Conservation (phyloP, 2,888 invertebrate genomes). For the Drosophila cyrtoloma region DNA sequence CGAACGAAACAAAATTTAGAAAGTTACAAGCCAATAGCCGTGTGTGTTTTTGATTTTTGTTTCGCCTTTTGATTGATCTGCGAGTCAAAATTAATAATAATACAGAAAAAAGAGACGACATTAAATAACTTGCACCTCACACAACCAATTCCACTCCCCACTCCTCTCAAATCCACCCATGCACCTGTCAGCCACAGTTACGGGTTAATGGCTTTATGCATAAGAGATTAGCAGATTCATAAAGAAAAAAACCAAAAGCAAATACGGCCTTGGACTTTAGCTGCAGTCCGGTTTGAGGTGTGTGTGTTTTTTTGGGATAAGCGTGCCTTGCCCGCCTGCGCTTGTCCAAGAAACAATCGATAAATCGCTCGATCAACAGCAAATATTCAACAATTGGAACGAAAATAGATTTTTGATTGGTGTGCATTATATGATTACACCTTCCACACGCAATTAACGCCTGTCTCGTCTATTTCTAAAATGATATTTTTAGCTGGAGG, state of each 20-base stretch:
- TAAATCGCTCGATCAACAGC: slow-evolving; percentile 4
- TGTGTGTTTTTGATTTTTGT: not conserved
- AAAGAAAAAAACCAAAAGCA: not conserved
- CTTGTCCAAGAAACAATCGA: not conserved
- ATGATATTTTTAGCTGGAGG: not conserved
- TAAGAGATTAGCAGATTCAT: not conserved
- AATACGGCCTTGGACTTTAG: slow-evolving; percentile 30
- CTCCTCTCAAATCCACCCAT: not conserved
- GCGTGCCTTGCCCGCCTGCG: not conserved
- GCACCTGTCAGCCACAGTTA: not conserved
- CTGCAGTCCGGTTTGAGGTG: slow-evolving; percentile 10
- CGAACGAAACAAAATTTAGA: slow-evolving; percentile 2
- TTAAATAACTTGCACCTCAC: not conserved
- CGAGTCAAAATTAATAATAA: not conserved
- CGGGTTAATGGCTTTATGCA: slow-evolving; percentile 8
- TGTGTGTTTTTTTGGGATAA: not conserved
- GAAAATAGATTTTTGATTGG: slow-evolving; percentile 51
- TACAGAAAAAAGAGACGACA: not conserved
- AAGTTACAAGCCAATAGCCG: slow-evolving; percentile 1
- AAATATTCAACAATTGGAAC: slow-evolving; percentile 24
- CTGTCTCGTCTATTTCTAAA: slow-evolving; percentile 58
- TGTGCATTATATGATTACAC: slow-evolving; percentile 36
- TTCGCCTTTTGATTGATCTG: slow-evolving; percentile 2
- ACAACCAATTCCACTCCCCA: too few relatives aligned
- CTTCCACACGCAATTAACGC: slow-evolving; percentile 58